These are phyloP conservation scores for Syritta pipiens DNA, from an alignment of 2,888 invertebrate species.

Conservation along the genomic window DNA sequence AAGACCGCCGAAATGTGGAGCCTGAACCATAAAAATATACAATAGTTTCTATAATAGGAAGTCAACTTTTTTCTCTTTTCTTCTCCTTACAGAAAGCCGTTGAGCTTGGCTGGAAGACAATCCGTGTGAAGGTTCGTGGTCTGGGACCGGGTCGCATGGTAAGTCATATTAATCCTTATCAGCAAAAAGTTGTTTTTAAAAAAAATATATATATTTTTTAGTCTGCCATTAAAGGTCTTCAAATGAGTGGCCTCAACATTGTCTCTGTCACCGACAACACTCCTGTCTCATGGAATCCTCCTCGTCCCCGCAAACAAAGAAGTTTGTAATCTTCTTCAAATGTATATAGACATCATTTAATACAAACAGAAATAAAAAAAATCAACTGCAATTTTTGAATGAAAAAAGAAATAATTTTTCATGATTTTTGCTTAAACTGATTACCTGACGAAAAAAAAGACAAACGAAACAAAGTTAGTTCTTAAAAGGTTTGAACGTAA, in stretches of 20 bases:
- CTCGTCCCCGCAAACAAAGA: conserved; percentile 90
- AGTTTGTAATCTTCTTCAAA: conserved; percentile 83
- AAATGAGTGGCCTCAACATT: conserved; percentile 94
- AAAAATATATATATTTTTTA: too few species aligned
- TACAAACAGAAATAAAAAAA: background rate
- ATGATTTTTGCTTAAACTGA: too few species aligned
- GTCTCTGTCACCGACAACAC: conserved; percentile 96
- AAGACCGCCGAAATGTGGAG: too few species aligned
- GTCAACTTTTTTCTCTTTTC: conserved; percentile 7
- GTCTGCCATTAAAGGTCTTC: conserved; percentile 95
- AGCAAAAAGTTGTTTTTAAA: too few species aligned
- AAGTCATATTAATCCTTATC: too few species aligned
- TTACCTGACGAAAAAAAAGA: too few species aligned
- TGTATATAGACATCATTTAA: background rate
- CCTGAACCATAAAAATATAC: too few species aligned
- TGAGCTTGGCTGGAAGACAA: conserved; percentile 86
- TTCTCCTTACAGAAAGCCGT: conserved; percentile 83
- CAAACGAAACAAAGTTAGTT: too few species aligned
- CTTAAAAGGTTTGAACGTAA: too few species aligned
- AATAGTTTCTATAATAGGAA: too few species aligned
- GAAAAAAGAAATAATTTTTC: too few species aligned
- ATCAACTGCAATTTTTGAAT: conserved; percentile 18
- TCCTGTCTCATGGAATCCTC: conserved; percentile 89
- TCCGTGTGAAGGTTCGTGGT: conserved; percentile 89
- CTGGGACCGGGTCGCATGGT: conserved; percentile 95